These are phyloP conservation scores for Galagoides demidoff DNA, from an alignment of 2,797 vertebrate genomes.

Conservation along the genomic window DNA sequence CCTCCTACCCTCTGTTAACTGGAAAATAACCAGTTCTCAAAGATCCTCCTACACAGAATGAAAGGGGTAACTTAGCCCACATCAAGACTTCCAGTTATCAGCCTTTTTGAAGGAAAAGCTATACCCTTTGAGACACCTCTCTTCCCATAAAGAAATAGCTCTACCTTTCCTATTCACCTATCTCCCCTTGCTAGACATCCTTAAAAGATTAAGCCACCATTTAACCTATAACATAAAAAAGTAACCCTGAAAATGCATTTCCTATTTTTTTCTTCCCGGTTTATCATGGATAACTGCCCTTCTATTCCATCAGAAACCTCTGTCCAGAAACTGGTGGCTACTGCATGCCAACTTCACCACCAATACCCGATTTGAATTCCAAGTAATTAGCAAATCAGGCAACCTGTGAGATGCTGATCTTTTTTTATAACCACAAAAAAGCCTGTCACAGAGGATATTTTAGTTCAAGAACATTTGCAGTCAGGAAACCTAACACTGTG, in stretches of 20 bases:
- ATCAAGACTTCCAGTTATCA: not conserved
- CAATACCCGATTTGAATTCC: constrained; percentile 83
- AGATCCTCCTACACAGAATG: not conserved
- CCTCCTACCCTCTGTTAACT: constrained; percentile 44
- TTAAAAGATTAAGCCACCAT: not conserved
- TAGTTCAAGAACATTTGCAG: constrained; percentile 77
- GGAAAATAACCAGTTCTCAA: constrained; percentile 52
- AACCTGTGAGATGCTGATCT: constrained; percentile 81
- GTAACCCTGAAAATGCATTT: constrained; percentile 33
- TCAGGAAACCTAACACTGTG: constrained; percentile 68
- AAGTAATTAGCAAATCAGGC: constrained; percentile 79
- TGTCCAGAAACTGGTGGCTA: constrained; percentile 74
- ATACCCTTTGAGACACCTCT: not conserved
- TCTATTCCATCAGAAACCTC: constrained; percentile 64
- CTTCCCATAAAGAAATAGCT: not conserved
- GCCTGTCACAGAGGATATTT: constrained; percentile 73
- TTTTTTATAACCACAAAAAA: constrained; percentile 73
- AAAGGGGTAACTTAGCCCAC: constrained; percentile 6
- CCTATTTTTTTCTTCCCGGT: constrained; percentile 18
- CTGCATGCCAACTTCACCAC: constrained; percentile 79
- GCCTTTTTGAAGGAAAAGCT: constrained; percentile 44
- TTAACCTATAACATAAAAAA: constrained; percentile 39
- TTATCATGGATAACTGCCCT: constrained; percentile 53
- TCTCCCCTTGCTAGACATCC: not conserved
- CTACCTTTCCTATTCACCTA: constrained; percentile 17